Evolutionary conservation across 2,797 vertebrate species (phyloP), one percentile per base, ranked within the genome.

Genomic region (Sebastes taczanowskii): DNA sequence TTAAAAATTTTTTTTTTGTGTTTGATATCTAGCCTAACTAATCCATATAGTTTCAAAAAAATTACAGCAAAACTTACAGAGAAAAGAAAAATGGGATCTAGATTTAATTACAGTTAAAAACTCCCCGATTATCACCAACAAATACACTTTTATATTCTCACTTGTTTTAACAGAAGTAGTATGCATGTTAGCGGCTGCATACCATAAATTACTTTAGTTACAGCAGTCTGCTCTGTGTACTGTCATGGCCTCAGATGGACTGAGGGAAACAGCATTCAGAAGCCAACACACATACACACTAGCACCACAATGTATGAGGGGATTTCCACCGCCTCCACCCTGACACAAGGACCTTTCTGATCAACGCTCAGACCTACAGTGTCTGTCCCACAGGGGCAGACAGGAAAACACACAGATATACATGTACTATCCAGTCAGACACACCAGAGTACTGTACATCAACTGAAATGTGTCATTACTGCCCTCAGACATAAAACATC

Each of bases 311-410:
- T 63, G 82, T 62, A 87, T 72, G 61, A 88, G 91, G 94, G 94
- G 93, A 94, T 92, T 95, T 95, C 93, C 94, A 92, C 65, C 18
- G 60, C 85, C 84, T 86, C 85, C 81, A 78, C 68, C 76, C 77
- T 2, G 62, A 90, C 88, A 93, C 85, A 92, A 86, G 91, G 91
- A 77, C 85, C 79, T 88, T 83, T 90, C 85, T 93, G 89, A 94
- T 93, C 88, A 88, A 65, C n/a, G 8, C 74, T 83, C 64, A 89
- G 82, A 85, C 80, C 74, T 65, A 81, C 62, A 79, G 60, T 59
- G 73, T 81, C 68, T 77, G 70, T 89, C 82, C 86, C 77, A 80
- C 84, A 84, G 76, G 71, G 72, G 34, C 67, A 73, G 86, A 82
- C 80, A 84, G 91, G 89, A 92, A 90, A 91, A 87, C 77, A 81